Evolutionary conservation across 1,140 invertebrate species (phyloP), one percentile per base, ranked within the genome.

Genomic region (Heliconius hermathena): DNA sequence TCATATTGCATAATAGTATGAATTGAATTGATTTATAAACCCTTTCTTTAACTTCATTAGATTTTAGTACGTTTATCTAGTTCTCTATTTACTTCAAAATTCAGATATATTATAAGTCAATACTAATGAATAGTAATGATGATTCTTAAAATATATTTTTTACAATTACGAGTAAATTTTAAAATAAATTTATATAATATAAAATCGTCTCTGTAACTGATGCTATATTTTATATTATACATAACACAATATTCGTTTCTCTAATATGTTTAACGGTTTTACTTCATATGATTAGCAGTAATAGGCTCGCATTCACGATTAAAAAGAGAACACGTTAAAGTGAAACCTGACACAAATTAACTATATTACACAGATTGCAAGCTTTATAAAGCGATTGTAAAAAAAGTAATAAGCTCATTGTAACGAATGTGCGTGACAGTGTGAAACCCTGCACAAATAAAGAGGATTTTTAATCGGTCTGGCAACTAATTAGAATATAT

Each of bases 391-490:
- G 52, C 71, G 60, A 73, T 73, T 66, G 60, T 29, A 66, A 26
- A 16, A 29, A 66, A 16, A 66, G 60, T 66, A 66, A 66, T 66
- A 26, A 66, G 60, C 60, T 66, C 60, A 29, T 16, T 1, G 77
- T 78, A 74, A 74, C 52, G 38, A 78, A 78, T 57, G 33, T 78
- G 77, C 77, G 77, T 78, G 71, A 74, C 73, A 71, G 22, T 54
- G 77, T 36, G 77, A 78, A 78, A 78, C 77, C 77, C 77, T 73
- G 72, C 76, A 74, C 72, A 73, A 16, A 66, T 78, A 78, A 77
- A 78, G 77, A 78, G 77, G 77, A 74, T 78, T 74, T 78, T 78
- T 78, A 78, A 78, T 74, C 77, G 72, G 77, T 74, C 77, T 78
- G 73, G 72, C 13, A 74, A 74, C 72, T 78, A 78, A 78, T 78